Base-by-base conservation (phyloP, 2,888 invertebrate genomes). In the Hirtodrosophila cameraria region DNA sequence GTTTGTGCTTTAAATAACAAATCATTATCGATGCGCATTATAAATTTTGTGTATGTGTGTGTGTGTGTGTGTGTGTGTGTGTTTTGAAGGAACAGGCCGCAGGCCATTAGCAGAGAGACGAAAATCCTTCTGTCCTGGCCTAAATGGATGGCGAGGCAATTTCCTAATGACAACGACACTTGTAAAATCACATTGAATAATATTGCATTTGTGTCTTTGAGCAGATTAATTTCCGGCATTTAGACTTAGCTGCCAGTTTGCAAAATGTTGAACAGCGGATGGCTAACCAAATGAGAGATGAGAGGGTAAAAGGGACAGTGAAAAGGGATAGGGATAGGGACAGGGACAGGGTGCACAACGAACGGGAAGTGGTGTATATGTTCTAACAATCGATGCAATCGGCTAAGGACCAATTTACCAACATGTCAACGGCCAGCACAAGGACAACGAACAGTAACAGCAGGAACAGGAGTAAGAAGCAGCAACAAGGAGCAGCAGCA, bases 211-310 rank as follows among this genome's bases (percentile, higher is more conserved):
- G 63, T 71, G 54, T 66, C 59, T 53, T 69, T 66, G 62, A 76
- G 72, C 80, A 73, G 86, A 83, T 82, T 82, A 85, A 85, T 82
- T 82, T 82, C 80, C 86, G 86, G 82, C 77, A 76, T 77, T 82
- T 83, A 76, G 75, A 82, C 65, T 66, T 76, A 76, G 82, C 79
- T 67, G 79, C 79, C 73, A 52, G 53, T 30, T 57, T 60, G 50
- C 57, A 58, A 65, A 63, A 41, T 49, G 52, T 30, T 59, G 39
- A 60, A 43, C 50, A 36, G 39, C 42, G 54, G 23, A 35, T 33
- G 38, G 31, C 36, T n/a, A 59, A 28, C 65, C 64, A 38, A 60
- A 69, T 54, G 46, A 46, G 48, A n/a, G n/a, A n/a, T 35, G 9
- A n/a, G 18, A 42, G 16, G 15, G 41, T n/a, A n/a, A n/a, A n/a